These are phyloP conservation scores for Cyprinodon variegatus DNA, from an alignment of 2,113 vertebrate genomes.

Conservation along the genomic window DNA sequence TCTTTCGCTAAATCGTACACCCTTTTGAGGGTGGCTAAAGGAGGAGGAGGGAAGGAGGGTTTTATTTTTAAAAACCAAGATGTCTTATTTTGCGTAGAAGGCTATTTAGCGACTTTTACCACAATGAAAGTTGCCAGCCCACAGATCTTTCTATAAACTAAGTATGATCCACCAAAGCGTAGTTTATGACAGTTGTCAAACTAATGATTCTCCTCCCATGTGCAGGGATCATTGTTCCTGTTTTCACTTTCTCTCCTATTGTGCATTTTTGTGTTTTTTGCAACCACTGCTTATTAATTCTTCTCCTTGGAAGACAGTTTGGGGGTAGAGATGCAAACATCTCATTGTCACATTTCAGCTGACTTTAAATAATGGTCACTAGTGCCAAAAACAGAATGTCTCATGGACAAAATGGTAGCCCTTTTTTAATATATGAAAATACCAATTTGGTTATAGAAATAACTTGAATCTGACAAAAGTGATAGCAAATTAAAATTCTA, in stretches of 20 bases:
- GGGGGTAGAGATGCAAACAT: too few species aligned
- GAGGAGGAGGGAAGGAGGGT: slow-evolving; percentile 13
- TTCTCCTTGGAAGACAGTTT: neutral
- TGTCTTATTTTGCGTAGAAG: slow-evolving; percentile 25
- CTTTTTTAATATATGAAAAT: too few species aligned
- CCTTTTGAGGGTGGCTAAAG: slow-evolving; percentile 38
- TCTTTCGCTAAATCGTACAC: slow-evolving; percentile 48
- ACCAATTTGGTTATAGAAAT: too few species aligned
- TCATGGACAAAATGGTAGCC: too few species aligned
- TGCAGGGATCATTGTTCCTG: neutral
- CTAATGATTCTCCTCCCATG: neutral
- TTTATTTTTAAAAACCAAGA: slow-evolving; percentile 42
- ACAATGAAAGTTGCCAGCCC: slow-evolving; percentile 43
- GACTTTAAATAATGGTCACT: too few species aligned
- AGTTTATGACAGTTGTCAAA: neutral
- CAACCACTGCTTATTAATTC: neutral
- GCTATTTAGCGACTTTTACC: slow-evolving; percentile 35
- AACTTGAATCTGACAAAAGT: too few species aligned
- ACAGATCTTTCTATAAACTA: slow-evolving; percentile 37
- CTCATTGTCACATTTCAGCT: too few species aligned
- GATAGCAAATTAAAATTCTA: too few species aligned
- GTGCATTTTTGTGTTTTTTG: neutral
- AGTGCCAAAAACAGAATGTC: too few species aligned
- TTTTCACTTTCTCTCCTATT: neutral
- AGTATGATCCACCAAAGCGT: neutral